These are phyloP conservation scores for Alethe diademata DNA, from an alignment of 2,113 vertebrate genomes.

Conservation along the genomic window DNA sequence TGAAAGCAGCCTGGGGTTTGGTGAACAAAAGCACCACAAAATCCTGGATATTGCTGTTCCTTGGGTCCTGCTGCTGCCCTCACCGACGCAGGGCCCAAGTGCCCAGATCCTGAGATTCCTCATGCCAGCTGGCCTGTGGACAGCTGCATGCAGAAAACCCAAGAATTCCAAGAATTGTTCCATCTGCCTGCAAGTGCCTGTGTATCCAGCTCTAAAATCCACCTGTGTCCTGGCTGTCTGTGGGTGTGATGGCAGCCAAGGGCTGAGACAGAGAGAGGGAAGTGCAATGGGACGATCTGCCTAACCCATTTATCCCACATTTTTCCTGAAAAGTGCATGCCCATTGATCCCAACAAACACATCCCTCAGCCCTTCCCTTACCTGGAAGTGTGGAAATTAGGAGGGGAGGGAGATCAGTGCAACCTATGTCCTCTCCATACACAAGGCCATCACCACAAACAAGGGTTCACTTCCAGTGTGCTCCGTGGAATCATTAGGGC, in stretches of 20 bases:
- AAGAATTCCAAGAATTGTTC: neutral
- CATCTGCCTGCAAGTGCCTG: neutral
- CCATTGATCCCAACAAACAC: rapidly evolving
- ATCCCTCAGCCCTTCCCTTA: rapidly evolving
- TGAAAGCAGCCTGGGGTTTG: neutral
- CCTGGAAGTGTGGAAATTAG: neutral
- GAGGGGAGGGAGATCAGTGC: neutral
- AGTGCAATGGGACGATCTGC: neutral
- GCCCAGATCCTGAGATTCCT: neutral
- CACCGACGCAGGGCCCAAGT: rapidly evolving
- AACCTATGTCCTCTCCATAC: neutral
- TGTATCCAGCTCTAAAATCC: neutral
- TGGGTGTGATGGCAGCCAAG: neutral
- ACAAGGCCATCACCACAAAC: neutral
- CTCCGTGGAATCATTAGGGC: neutral
- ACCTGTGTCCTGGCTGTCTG: neutral
- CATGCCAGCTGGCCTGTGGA: neutral
- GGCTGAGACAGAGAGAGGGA: neutral
- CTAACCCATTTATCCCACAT: rapidly evolving
- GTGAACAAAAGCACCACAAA: neutral
- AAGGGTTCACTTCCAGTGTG: neutral
- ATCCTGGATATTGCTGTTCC: neutral
- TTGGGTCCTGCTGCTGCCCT: neutral
- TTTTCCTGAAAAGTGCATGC: neutral
- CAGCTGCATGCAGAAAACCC: neutral